Percentiles rank a stretch among this genome's conserved stretches.
phyloP scores from a whole-genome alignment of 2,797 vertebrate genomes.

The Acrossocheilus wenchowensis region DNA sequence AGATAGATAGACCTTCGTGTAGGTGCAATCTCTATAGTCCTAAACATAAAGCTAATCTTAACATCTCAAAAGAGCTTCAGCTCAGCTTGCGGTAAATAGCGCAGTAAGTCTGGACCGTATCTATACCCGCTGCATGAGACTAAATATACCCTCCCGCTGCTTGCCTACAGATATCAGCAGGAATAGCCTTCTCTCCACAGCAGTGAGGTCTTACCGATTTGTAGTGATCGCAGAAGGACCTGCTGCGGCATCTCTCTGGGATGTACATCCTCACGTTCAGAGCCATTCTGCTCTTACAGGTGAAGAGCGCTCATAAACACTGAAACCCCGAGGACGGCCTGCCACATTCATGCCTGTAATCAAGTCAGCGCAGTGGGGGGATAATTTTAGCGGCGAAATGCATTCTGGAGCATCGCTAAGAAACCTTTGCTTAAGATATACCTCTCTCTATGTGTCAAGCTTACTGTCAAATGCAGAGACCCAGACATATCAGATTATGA shows the following conservation, averaged over 20 bases:
- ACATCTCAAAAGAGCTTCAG: neutral
- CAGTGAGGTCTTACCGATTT: conserved; percentile 84
- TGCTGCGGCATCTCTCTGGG: conserved; percentile 83
- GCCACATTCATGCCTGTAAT: conserved; percentile 44
- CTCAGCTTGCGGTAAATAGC: neutral
- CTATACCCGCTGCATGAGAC: conserved; percentile 26
- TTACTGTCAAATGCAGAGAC: neutral
- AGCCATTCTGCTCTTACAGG: conserved; percentile 74
- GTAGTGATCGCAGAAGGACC: conserved; percentile 84
- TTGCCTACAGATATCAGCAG: neutral
- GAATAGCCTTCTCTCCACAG: neutral
- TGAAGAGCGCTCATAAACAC: conserved; percentile 23
- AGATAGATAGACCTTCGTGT: neutral
- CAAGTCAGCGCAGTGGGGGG: conserved; percentile 30
- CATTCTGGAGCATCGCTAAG: conserved; percentile 44
- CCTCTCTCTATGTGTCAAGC: conserved; percentile 36
- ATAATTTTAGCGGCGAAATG: conserved; percentile 81
- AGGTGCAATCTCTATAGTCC: neutral
- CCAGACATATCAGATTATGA: neutral
- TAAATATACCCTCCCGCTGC: conserved; percentile 21
- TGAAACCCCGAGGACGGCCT: conserved; percentile 52
- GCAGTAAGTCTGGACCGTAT: neutral
- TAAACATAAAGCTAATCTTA: neutral
- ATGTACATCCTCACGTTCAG: conserved; percentile 73
- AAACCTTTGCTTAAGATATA: conserved; percentile 50